Evolutionary conservation across 2,113 vertebrate species (phyloP), one percentile per base, ranked within the genome.

Genomic region (Semicossyphus pulcher): DNA sequence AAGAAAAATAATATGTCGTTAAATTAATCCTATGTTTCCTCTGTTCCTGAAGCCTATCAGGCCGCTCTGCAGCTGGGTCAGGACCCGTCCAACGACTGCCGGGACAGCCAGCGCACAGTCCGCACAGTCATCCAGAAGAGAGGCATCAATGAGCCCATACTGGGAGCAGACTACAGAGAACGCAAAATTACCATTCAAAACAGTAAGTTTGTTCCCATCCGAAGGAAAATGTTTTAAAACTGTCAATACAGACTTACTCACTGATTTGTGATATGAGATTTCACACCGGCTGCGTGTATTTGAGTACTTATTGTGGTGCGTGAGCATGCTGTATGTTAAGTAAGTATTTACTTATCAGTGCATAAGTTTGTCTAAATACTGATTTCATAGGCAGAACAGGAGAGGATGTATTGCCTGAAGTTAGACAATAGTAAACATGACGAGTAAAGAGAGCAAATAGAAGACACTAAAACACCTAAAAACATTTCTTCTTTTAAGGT

Each of bases 121-220:
- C 95, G 97, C 25, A 94, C 94, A 0, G 96, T 99, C 76, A 93
- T 96, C 89, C 96, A 99, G 94, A 95, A 95, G 54, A 93, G 89
- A 0, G 98, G 97, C 10, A 75, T 93, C 65, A 97, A 89, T 31
- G 95, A 97, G 51, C 92, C 97, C 0, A 92, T 92, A 1, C 89
- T 99, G 85, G 97, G 97, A 0, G 31, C 78, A 0, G 96, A 99
- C 41, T 99, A 99, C 92, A 91, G 92, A 49, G 93, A 97, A 15
- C 94, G 98, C 10, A 98, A 93, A 90, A 97, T 99, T 81, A 96
- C 95, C 87, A 95, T 99, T 61, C 96, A 94, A 86, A 97, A 99
- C 94, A 93, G 98, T 99, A 82, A 92, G 96, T 93, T 4, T 52
- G 18, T 61, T 11, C 4, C n/a, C n/a, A 15, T 60, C 16, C 11